A percentile compares a stretch with the other conserved stretches of the same genome.
phyloP scores from a whole-genome alignment of 2,113 vertebrate species.

The Campylomormyrus tamandua region DNA sequence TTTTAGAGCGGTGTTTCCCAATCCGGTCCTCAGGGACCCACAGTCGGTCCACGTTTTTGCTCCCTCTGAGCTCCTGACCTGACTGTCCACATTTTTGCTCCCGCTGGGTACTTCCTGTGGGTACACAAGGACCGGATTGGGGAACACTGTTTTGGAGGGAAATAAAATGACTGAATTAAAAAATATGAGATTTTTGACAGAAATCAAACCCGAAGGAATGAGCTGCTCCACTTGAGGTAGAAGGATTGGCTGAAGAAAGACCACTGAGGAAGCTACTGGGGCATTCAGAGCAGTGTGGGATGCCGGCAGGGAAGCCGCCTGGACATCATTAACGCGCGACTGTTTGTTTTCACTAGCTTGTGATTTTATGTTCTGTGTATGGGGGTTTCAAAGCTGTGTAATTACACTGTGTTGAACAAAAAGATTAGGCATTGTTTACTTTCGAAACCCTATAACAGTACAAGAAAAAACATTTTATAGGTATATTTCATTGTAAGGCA shows the following conservation, averaged over 20 bases:
- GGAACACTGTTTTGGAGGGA: not conserved
- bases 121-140: not conserved
- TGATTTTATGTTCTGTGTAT: not conserved
- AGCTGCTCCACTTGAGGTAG: not conserved
- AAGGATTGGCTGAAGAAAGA: not conserved
- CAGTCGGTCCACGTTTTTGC: not conserved
- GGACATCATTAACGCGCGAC: not conserved
- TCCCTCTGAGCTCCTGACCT: not conserved
- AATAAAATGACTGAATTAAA: not conserved
- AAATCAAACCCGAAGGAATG: not conserved
- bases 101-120: not conserved
- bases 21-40: not conserved
- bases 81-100: not conserved
- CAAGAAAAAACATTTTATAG: not conserved
- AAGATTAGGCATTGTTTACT: not conserved
- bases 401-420: not conserved
- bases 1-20: not conserved
- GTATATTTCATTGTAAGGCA: not conserved
- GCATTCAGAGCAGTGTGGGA: not conserved
- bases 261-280: not conserved
- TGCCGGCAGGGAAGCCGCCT: not conserved
- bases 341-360: not conserved
- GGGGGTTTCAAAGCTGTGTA: not conserved
- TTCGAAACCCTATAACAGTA: not conserved
- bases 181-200: not conserved